Evolutionary conservation across 2,797 vertebrate species (phyloP), one percentile per base, ranked within the genome.

Genomic region (Urophycis tenuis): DNA sequence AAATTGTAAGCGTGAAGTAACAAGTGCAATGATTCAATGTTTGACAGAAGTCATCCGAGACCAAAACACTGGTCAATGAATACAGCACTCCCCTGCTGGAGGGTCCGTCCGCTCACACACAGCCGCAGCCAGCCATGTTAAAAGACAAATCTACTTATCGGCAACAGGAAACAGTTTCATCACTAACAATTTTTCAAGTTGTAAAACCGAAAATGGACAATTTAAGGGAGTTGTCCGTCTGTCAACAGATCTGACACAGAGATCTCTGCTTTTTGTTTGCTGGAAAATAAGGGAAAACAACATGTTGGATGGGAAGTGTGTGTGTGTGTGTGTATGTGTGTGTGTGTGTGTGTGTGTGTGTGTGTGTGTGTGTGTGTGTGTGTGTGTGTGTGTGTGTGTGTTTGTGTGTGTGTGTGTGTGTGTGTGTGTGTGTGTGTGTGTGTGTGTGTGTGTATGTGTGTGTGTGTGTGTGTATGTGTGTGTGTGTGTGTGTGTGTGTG

Each of bases 11-110:
- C 86, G 79, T 10, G 32, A 76, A 0, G 2, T 80, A 72, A 79
- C n/a, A n/a, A n/a, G n/a, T 81, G 74, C 0, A 2, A 81, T n/a
- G 75, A 79, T 81, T 91, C 77, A 90, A 90, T 90, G 84, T 90
- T 91, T 89, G 89, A 91, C 90, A 87, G 83, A 87, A 77, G 31
- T 79, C 73, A 78, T 67, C 32, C 71, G 88, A 88, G 87, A 87
- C 85, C n/a, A n/a, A 87, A 91, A 91, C 88, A 87, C 69, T 79
- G 76, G 75, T 41, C 33, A 84, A 81, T 36, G 33, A 85, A 81
- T 73, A 81, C 82, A 81, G 77, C 72, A 74, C 80, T 84, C 83
- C 73, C n/a, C n/a, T 79, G 77, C 76, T 73, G 32, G 75, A 77
- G 9, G 86, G 86, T 88, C 87, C 87, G 82, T 80, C 80, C 83